A percentile compares a stretch with the other conserved stretches of the same genome.
These are phyloP conservation scores for Dendropsophus ebraccatus DNA, from an alignment of 2,113 vertebrate genomes.

Conservation along the genomic window DNA sequence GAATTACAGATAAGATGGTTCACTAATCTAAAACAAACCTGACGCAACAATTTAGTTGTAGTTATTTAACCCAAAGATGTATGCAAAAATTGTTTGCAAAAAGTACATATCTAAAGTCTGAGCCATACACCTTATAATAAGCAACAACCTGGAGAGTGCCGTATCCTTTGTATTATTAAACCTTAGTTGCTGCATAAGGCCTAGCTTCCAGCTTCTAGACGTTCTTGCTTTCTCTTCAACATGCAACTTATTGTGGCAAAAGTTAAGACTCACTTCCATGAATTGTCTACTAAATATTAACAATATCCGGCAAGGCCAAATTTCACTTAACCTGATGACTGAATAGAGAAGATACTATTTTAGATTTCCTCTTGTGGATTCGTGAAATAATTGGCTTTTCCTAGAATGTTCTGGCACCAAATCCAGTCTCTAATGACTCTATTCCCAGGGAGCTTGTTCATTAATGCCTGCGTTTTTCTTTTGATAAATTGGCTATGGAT, in stretches of 20 bases:
- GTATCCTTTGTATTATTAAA: not conserved
- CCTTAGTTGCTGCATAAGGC: not conserved
- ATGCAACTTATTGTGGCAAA: not conserved
- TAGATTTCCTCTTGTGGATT: not conserved
- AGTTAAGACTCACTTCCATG: constrained; percentile 16
- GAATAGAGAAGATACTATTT: not conserved
- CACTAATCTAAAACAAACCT: not conserved
- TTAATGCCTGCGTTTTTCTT: not conserved
- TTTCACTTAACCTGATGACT: constrained; percentile 11
- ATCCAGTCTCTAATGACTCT: not conserved
- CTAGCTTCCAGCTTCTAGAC: not conserved
- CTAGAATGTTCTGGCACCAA: not conserved
- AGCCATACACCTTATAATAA: not conserved
- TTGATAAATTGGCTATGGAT: not conserved
- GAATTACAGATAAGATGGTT: not conserved
- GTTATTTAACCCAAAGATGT: not conserved
- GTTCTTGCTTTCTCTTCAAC: not conserved
- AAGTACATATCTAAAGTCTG: not conserved
- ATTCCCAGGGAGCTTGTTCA: not conserved
- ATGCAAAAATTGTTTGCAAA: not conserved
- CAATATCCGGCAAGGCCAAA: not conserved
- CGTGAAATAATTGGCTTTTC: constrained; percentile 10
- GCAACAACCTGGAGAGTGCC: not conserved
- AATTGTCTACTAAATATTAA: constrained; percentile 27
- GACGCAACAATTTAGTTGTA: not conserved